These are phyloP conservation scores for Ips typographus DNA, from an alignment of 1,140 invertebrate species.

Conservation along the genomic window DNA sequence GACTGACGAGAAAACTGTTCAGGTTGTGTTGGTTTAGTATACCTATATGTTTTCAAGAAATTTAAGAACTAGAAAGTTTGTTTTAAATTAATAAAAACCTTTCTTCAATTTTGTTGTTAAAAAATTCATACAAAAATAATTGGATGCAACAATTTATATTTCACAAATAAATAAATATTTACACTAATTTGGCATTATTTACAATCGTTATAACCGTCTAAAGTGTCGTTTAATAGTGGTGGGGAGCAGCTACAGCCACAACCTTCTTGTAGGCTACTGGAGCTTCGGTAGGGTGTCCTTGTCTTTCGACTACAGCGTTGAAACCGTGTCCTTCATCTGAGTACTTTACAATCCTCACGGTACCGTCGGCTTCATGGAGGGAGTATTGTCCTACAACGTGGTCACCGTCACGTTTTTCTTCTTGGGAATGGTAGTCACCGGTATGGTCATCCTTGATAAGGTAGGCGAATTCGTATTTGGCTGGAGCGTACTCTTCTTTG, in stretches of 20 bases:
- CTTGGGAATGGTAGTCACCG: slow-evolving; percentile 45
- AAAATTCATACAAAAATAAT: too few relatives aligned
- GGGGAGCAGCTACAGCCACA: slow-evolving; percentile 17
- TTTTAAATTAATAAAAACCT: too few relatives aligned
- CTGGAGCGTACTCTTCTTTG: slow-evolving; percentile 36
- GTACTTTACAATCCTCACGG: slow-evolving; percentile 57
- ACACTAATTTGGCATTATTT: neutral
- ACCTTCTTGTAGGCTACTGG: slow-evolving; percentile 23
- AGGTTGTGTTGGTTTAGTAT: too few relatives aligned
- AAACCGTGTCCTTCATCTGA: slow-evolving; percentile 55
- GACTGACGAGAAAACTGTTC: too few relatives aligned
- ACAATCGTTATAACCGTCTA: neutral
- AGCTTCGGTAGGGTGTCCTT: slow-evolving; percentile 33
- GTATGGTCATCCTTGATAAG: slow-evolving; percentile 55
- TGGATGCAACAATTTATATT: neutral
- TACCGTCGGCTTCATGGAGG: slow-evolving; percentile 58
- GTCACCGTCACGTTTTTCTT: slow-evolving; percentile 43
- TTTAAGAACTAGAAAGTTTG: too few relatives aligned
- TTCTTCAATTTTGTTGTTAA: too few relatives aligned
- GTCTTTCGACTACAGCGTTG: slow-evolving; percentile 41
- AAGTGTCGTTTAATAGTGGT: neutral
- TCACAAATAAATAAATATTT: neutral
- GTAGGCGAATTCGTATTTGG: slow-evolving; percentile 42
- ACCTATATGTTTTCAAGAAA: too few relatives aligned
- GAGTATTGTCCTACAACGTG: slow-evolving; percentile 40